Conservation (phyloP, 2,888 invertebrate genomes). For the Aspidiotus rigidus region DNA sequence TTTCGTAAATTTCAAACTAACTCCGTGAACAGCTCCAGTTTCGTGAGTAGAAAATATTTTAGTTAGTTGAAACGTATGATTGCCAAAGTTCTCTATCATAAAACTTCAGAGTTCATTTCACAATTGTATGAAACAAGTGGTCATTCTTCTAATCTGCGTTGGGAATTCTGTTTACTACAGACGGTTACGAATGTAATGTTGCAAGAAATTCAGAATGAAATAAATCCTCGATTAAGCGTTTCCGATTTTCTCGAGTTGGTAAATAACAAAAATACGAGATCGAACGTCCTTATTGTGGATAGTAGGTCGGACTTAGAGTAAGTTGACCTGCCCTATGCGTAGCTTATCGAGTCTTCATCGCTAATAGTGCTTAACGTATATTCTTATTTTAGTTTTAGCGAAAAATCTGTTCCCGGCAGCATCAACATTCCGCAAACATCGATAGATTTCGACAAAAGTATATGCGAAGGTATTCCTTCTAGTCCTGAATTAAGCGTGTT, state of each 20-base stretch:
- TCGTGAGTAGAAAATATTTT: conserved; percentile 12
- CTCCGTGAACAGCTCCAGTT: conserved; percentile 39
- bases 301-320: conserved; percentile 57
- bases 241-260: conserved; percentile 70
- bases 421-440: conserved; percentile 81
- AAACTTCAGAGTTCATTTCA: not conserved
- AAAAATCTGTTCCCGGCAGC: conserved; percentile 69
- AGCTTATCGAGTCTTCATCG: conserved; percentile 23
- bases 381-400: conserved; percentile 54
- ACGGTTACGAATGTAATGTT: conserved; percentile 1
- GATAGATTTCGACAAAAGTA: conserved; percentile 56
- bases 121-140: not conserved
- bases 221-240: conserved; percentile 73
- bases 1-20: conserved; percentile 64
- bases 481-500: conserved; percentile 50
- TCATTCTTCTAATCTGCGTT: not conserved
- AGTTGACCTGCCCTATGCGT: not conserved
- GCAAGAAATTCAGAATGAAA: conserved; percentile 56
- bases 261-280: conserved; percentile 45
- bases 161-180: not conserved
- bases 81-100: not conserved
- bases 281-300: conserved; percentile 57
- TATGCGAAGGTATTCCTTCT: conserved; percentile 57
- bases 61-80: not conserved
- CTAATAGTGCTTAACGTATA: not conserved